Percentiles rank a stretch among this genome's conserved stretches.
Evolutionary conservation across 2,797 vertebrate species (phyloP).

Genomic region (Malacoraja senta): DNA sequence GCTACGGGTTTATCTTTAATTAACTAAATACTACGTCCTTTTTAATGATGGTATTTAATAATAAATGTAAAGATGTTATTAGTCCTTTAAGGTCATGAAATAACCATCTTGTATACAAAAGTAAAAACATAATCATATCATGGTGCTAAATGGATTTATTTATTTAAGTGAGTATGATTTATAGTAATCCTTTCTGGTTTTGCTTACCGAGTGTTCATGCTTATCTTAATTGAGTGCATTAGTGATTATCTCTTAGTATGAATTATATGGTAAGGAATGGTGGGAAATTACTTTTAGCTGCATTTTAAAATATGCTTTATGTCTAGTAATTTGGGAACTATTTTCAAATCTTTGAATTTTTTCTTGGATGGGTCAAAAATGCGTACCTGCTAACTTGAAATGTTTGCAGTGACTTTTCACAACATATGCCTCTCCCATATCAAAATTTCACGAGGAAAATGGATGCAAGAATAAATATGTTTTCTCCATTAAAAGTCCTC

Average conservation of each 20-base stretch:
- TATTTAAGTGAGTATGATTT: constrained; percentile 67
- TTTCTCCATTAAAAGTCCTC: background rate
- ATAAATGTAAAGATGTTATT: constrained; percentile 51
- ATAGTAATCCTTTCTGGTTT: constrained; percentile 58
- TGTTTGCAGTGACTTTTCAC: background rate
- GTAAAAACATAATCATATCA: constrained; percentile 54
- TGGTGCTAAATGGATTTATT: constrained; percentile 51
- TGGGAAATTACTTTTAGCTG: constrained; percentile 46
- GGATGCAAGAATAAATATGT: background rate
- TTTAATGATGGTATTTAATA: constrained; percentile 54
- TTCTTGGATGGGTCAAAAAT: background rate
- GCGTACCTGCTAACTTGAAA: background rate
- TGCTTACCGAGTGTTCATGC: constrained; percentile 62
- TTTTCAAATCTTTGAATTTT: background rate
- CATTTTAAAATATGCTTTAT: background rate
- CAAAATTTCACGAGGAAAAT: background rate
- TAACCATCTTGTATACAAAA: constrained; percentile 42
- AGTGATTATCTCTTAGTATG: constrained; percentile 57
- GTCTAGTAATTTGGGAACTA: background rate
- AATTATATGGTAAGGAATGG: constrained; percentile 38
- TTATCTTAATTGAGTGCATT: constrained; percentile 65
- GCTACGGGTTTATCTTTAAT: background rate
- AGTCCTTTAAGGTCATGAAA: constrained; percentile 53
- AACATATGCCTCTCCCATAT: background rate
- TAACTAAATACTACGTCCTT: constrained; percentile 46